phyloP scores from a whole-genome alignment of 2,113 vertebrate species.

The Todiramphus chloris region DNA sequence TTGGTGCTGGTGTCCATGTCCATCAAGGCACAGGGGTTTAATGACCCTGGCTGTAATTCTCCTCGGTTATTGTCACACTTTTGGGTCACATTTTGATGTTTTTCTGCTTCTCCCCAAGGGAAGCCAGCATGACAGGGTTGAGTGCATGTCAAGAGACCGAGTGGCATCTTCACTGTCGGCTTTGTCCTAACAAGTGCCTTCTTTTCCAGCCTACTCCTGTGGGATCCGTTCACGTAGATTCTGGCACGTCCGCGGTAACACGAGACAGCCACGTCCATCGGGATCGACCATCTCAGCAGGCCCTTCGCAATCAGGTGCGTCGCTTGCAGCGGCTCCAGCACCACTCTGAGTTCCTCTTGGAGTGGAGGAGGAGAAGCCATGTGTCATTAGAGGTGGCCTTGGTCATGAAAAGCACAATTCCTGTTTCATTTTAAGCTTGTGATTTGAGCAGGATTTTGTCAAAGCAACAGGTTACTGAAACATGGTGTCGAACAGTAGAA shows the following conservation, averaged over 20 bases:
- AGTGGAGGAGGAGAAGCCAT: neutral
- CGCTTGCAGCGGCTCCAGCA: neutral
- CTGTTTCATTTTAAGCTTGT: neutral
- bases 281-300: conserved; percentile 90
- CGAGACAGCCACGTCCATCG: conserved; percentile 91
- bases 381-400: neutral
- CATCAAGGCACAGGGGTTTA: neutral
- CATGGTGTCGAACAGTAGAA: neutral
- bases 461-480: neutral
- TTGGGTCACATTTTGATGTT: neutral
- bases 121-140: neutral
- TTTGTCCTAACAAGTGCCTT: neutral
- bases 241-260: conserved; percentile 89
- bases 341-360: neutral
- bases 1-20: neutral
- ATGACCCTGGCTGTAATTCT: neutral
- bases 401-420: neutral
- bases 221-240: conserved; percentile 93
- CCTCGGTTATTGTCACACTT: neutral
- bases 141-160: neutral
- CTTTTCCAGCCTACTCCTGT: conserved; percentile 91
- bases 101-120: neutral
- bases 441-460: neutral
- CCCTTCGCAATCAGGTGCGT: conserved; percentile 92
- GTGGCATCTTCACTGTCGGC: neutral